Evolutionary conservation across 2,797 vertebrate genomes (phyloP), one percentile per base, ranked within the genome.

Genomic region (Scolopax bukidnonensis): DNA sequence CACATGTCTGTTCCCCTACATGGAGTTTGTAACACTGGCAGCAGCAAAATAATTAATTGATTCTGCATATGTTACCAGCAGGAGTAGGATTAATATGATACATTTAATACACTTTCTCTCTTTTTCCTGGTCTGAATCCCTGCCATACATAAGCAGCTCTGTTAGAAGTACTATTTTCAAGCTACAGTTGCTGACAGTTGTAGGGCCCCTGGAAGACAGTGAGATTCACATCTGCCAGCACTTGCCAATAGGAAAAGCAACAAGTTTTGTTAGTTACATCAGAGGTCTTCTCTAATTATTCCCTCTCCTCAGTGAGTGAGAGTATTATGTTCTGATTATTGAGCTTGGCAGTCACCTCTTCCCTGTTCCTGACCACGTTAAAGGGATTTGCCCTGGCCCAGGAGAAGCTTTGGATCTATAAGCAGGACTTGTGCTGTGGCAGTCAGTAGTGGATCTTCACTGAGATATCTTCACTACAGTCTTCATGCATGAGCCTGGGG

Each of bases 401-500:
- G 43, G 21, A 28, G 25, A 50, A 73, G 8, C 11, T 59, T 54
- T 84, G 33, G 3, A 24, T 47, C 40, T 43, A 14, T 18, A 9
- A 71, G 30, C n/a, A 70, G 36, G n/a, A 33, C 3, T 15, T 1
- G 4, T n/a, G 12, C 30, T 10, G 2, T 21, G 14, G 11, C 25
- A 84, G 24, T 8, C 28, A 84, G 27, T 8, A 56, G 23, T 7
- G 16, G 19, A 30, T 47, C 19, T 57, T 23, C 16, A n/a, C 27
- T 27, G 28, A 56, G 17, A 28, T 4, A 41, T 16, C 20, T 38
- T 50, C 36, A 17, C 30, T 33, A 11, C 10, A n/a, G 9, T n/a
- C 30, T 53, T 28, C 1, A 11, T 1, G 1, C 27, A 8, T 19
- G 6, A 63, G 3, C 10, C 30, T 71, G 60, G 30, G 41, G 4